phyloP scores from a whole-genome alignment of 2,113 vertebrate genomes.

The Ammodytes marinus region DNA sequence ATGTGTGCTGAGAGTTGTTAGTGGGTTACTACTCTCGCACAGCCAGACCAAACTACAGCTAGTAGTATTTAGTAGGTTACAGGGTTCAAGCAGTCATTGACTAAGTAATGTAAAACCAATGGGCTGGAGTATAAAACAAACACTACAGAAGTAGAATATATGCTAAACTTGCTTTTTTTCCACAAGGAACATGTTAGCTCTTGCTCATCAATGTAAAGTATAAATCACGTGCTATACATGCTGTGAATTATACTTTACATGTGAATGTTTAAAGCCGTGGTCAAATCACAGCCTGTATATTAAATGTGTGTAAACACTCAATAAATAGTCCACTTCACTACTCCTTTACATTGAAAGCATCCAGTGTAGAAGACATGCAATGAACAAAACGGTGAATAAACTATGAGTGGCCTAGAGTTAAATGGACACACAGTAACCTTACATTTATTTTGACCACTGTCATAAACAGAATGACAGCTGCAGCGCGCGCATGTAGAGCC shows the following conservation, averaged over 20 bases:
- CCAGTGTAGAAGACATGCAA: not conserved
- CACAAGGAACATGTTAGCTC: no score
- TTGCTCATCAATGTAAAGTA: not conserved
- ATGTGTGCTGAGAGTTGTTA: no score
- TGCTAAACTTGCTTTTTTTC: no score
- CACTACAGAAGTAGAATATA: not conserved
- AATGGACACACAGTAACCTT: fast-evolving
- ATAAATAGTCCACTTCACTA: not conserved
- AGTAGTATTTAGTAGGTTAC: not conserved
- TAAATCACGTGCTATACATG: no score
- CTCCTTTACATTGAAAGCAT: not conserved
- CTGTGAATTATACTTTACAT: not conserved
- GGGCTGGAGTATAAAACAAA: not conserved
- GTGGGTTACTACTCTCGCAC: no score
- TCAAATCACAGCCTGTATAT: not conserved
- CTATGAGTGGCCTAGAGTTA: no score
- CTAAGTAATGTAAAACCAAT: not conserved
- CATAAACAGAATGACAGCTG: slow-evolving; percentile 7
- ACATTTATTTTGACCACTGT: slow-evolving; percentile 17
- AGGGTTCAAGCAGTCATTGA: not conserved
- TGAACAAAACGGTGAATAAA: not conserved
- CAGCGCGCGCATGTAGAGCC: slow-evolving; percentile 20
- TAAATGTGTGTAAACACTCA: not conserved
- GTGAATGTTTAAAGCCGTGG: not conserved
- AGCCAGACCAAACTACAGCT: no score